phyloP scores from a whole-genome alignment of 2,113 vertebrate genomes.

The Maccullochella peelii region DNA sequence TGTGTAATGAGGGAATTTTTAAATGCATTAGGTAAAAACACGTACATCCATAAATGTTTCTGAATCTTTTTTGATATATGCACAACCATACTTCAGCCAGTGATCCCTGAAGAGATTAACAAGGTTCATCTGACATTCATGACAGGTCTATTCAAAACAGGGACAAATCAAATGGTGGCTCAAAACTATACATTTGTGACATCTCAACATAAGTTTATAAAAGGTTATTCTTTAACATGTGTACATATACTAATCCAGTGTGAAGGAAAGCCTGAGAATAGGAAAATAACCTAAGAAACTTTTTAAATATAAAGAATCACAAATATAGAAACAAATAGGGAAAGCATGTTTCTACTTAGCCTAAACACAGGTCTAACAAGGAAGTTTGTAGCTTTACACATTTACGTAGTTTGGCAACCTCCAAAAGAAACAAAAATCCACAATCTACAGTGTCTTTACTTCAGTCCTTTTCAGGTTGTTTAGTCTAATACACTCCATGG shows the following conservation, averaged over 20 bases:
- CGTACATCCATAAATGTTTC: conserved; percentile 4
- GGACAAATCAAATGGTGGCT: background rate
- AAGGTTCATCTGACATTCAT: conserved; percentile 5
- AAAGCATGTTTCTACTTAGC: background rate
- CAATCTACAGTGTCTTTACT: conserved; percentile 31
- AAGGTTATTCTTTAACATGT: conserved; percentile 23
- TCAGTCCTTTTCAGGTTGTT: conserved; percentile 12
- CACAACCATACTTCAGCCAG: conserved; percentile 1
- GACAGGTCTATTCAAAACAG: conserved; percentile 7
- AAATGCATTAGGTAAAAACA: conserved; percentile 13
- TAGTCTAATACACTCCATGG: conserved; percentile 36
- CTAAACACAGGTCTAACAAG: conserved; percentile 1
- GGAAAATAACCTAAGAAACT: background rate
- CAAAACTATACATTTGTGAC: background rate
- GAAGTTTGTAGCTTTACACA: background rate
- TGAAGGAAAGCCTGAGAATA: conserved; percentile 53
- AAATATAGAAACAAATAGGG: background rate
- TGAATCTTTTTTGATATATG: background rate
- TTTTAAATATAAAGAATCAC: background rate
- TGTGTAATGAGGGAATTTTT: background rate
- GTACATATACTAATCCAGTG: conserved; percentile 64
- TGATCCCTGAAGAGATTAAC: background rate
- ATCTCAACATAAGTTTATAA: background rate
- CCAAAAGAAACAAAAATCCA: conserved; percentile 21
- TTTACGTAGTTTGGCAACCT: conserved; percentile 18